Evolutionary conservation across 2,113 vertebrate species (phyloP).

Genomic region (Pterocles gutturalis): DNA sequence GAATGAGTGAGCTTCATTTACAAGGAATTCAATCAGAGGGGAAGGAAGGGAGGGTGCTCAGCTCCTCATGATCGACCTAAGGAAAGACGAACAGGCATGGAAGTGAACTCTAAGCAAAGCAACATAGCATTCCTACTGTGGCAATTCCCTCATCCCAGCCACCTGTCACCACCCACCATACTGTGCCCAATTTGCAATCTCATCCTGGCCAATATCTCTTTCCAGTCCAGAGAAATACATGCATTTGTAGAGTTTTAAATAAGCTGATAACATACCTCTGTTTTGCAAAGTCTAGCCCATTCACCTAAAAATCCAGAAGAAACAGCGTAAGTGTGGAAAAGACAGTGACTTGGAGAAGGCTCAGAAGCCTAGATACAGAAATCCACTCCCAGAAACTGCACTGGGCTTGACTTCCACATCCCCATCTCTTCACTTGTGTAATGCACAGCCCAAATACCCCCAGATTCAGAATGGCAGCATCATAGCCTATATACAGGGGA

Average conservation of each 20-base stretch:
- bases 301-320: neutral
- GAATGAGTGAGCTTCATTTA: neutral
- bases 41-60: neutral
- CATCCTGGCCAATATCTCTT: neutral
- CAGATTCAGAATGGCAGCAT: neutral
- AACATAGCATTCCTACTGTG: neutral
- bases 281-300: neutral
- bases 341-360: neutral
- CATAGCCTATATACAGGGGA: fast-evolving
- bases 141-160: neutral
- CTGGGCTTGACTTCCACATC: fast-evolving
- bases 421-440: neutral
- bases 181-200: neutral
- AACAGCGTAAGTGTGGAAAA: neutral
- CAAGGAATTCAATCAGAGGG: neutral
- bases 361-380: neutral
- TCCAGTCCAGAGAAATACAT: neutral
- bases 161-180: neutral
- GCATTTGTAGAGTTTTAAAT: neutral
- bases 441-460: neutral
- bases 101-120: neutral
- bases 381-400: neutral
- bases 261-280: neutral
- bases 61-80: conserved; percentile 22
- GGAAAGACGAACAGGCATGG: neutral